Base-by-base conservation (phyloP, 92 coral and sea anemone species). In the Montipora capitata region DNA sequence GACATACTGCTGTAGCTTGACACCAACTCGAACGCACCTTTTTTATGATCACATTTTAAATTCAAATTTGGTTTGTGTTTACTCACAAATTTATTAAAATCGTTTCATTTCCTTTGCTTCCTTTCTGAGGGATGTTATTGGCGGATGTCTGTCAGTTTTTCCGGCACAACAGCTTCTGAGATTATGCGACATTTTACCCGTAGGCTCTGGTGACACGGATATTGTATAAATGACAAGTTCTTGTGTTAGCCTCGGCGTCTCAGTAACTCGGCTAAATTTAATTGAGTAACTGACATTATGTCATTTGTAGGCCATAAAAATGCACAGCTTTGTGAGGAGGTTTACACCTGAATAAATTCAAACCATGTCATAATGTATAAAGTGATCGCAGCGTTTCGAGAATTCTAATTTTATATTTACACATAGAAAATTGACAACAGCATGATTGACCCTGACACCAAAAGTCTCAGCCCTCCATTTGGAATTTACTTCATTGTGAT, bases 241-340 rank as follows among this genome's bases (percentile, higher is more conserved):
- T 27, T 43, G 38, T 57, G 35, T 44, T 45, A 18, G 15, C 57
- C 10, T 27, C 85, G 35, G 35, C 76, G 27, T 66, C 15, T 44
- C 48, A 65, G 38, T 67, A 67, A 80, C 74, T 65, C 35, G 64
- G 42, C 65, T 48, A 27, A 67, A 67, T 42, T 12, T 62, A 72
- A 78, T 42, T 80, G 85, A 80, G 51, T 54, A 6, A 16, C 41
- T 69, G 86, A 82, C 86, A 82, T 57, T 58, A 82, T 15, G 86
- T 59, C 86, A 39, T 40, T 40, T 18, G 35, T 27, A 27, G 40
- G 68, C 57, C 68, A 81, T 51, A 16, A 81, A 51, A n/a, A 9
- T 40, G 41, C 40, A 38, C 61, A 15, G 35, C 15, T 62, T 61
- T 78, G 68, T 78, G 57, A 41, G 75, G 67, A 13, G 52, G 48